Conservation (phyloP, 37 sponge, comb jelly and placozoan genomes). For the Theonella swinhoei region DNA sequence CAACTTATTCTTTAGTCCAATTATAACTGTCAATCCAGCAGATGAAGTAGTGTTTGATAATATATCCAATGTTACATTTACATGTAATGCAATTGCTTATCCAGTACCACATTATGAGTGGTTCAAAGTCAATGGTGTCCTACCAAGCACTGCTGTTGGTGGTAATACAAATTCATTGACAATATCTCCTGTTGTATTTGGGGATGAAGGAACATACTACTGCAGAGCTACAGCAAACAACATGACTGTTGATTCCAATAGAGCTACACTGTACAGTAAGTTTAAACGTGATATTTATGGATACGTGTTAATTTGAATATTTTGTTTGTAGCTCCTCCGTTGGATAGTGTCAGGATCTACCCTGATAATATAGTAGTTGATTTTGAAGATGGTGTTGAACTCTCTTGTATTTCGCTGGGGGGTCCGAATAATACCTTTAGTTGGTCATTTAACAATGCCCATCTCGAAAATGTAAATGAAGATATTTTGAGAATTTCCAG, state of each 20-base stretch:
- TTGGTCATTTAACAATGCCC: not conserved
- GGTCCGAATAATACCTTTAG: constrained; percentile 8
- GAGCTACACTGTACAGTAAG: not conserved
- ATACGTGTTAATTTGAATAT: not conserved
- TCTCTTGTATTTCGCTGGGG: not conserved
- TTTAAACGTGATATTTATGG: not conserved
- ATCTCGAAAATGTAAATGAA: not conserved
- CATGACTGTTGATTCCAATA: not conserved
- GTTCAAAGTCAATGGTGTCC: not conserved
- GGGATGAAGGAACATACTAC: not conserved
- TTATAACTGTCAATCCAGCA: not conserved
- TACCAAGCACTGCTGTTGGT: not conserved
- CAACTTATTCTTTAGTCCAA: not conserved
- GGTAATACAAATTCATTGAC: not conserved
- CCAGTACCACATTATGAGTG: not conserved
- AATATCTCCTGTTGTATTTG: not conserved
- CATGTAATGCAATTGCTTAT: not conserved
- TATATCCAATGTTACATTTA: not conserved
- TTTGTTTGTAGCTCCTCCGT: constrained; percentile 20
- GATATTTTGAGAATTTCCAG: not conserved
- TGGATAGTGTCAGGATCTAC: constrained; percentile 2
- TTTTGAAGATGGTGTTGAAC: not conserved
- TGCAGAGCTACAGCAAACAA: not conserved
- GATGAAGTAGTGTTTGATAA: not conserved
- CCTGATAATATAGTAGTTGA: not conserved